phyloP scores from a whole-genome alignment of 1,140 invertebrate genomes.

The Magallana ariakensis region DNA sequence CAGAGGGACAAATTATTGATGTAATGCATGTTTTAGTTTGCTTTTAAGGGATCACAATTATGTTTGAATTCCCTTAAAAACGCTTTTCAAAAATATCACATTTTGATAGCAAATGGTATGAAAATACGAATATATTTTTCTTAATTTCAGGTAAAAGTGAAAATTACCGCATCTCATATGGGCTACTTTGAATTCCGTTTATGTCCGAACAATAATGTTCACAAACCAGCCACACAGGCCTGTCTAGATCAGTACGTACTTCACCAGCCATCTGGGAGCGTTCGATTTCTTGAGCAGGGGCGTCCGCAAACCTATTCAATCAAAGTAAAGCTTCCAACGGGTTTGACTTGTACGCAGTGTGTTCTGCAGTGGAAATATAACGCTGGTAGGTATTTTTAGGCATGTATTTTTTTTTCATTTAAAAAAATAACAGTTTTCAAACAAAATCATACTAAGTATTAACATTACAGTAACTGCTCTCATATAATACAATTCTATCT shows the following conservation, averaged over 20 bases:
- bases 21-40: conserved; percentile 1
- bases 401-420: too few relatives aligned
- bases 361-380: conserved; percentile 95
- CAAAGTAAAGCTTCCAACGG: conserved; percentile 84
- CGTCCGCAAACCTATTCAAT: conserved; percentile 48
- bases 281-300: conserved; percentile 31
- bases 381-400: conserved; percentile 83
- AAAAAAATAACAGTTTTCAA: too few relatives aligned
- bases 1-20: conserved; percentile 68
- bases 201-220: conserved; percentile 81
- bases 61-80: neutral
- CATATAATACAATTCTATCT: too few relatives aligned
- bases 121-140: neutral
- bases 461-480: too few relatives aligned
- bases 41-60: neutral
- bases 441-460: neutral
- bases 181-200: conserved; percentile 75
- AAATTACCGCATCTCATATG: conserved; percentile 68
- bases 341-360: conserved; percentile 91
- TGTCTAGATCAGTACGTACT: conserved; percentile 71
- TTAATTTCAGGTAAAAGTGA: conserved; percentile 52
- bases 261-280: conserved; percentile 37
- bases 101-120: neutral
- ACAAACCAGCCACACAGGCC: conserved; percentile 65
- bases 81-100: neutral